These are phyloP conservation scores for Heliconius eleuchia DNA, from an alignment of 1,140 invertebrate genomes.

Conservation along the genomic window DNA sequence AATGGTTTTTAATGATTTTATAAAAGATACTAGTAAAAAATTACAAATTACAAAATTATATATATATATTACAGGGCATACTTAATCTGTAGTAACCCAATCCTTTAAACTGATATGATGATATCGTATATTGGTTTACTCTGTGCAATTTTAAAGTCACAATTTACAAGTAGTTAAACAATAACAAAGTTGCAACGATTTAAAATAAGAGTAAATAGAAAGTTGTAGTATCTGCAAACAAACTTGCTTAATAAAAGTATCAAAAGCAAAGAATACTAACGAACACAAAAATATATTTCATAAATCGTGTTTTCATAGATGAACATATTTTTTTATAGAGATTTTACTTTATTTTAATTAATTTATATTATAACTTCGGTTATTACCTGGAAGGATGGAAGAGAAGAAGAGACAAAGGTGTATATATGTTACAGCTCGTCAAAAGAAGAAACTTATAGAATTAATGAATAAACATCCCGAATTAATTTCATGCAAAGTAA, in stretches of 20 bases:
- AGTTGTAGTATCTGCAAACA: neutral
- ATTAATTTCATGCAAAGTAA: conserved; percentile 63
- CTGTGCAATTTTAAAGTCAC: conserved; percentile 1
- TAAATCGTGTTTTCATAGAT: neutral
- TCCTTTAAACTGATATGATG: neutral
- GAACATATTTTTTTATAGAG: too few species aligned
- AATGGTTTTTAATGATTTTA: too few species aligned
- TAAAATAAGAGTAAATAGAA: neutral
- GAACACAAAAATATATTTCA: neutral
- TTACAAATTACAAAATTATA: too few species aligned
- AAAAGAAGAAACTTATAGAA: conserved; percentile 71
- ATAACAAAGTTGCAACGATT: neutral
- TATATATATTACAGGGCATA: neutral
- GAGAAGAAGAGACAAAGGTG: conserved; percentile 57
- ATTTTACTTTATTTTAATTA: too few species aligned
- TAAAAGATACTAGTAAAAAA: too few species aligned
- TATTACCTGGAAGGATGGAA: conserved; percentile 47
- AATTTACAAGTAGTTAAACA: neutral
- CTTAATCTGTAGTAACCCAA: neutral
- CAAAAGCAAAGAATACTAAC: neutral
- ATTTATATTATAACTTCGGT: neutral
- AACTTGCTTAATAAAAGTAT: neutral
- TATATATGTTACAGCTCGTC: conserved; percentile 60
- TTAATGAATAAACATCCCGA: conserved; percentile 65
- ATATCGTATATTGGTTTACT: neutral